Conservation (phyloP, 1,140 invertebrate genomes). For the Phortica variegata region DNA sequence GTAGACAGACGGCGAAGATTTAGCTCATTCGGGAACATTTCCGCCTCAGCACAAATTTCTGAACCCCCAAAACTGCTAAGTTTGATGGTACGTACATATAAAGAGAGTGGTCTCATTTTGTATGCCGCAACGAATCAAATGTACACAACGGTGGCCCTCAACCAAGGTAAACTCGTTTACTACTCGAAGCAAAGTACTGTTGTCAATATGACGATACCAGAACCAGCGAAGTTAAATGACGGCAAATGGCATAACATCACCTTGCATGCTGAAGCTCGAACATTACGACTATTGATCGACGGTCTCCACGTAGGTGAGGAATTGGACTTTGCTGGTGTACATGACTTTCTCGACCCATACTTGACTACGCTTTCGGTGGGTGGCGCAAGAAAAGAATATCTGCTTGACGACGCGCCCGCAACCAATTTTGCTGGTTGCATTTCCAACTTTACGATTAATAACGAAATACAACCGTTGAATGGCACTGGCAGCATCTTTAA, state of each 20-base stretch:
- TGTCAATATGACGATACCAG: conserved; percentile 77
- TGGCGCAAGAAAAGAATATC: conserved; percentile 65
- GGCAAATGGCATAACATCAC: conserved; percentile 86
- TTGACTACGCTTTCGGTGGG: conserved; percentile 77
- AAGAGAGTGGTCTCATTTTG: conserved; percentile 74
- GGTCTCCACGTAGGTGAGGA: conserved; percentile 74
- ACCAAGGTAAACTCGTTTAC: conserved; percentile 71
- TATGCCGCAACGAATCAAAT: conserved; percentile 85
- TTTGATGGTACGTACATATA: conserved; percentile 79
- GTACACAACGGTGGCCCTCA: conserved; percentile 78
- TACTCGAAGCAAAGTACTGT: conserved; percentile 72
- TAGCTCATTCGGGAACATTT: conserved; percentile 31
- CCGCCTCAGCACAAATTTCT: conserved; percentile 40
- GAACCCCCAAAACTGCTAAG: conserved; percentile 70
- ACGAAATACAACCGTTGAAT: conserved; percentile 85
- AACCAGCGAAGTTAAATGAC: conserved; percentile 66
- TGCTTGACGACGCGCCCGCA: conserved; percentile 58
- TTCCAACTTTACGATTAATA: conserved; percentile 85
- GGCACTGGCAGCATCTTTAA: conserved; percentile 79
- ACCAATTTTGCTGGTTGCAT: conserved; percentile 83
- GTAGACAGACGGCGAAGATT: conserved; percentile 11
- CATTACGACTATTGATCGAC: conserved; percentile 72
- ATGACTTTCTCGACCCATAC: conserved; percentile 90
- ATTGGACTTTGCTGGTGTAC: conserved; percentile 77
- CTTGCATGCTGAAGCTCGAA: conserved; percentile 67